These are phyloP conservation scores for Vandiemenella viatica DNA, from an alignment of 2,888 invertebrate genomes.

Conservation along the genomic window DNA sequence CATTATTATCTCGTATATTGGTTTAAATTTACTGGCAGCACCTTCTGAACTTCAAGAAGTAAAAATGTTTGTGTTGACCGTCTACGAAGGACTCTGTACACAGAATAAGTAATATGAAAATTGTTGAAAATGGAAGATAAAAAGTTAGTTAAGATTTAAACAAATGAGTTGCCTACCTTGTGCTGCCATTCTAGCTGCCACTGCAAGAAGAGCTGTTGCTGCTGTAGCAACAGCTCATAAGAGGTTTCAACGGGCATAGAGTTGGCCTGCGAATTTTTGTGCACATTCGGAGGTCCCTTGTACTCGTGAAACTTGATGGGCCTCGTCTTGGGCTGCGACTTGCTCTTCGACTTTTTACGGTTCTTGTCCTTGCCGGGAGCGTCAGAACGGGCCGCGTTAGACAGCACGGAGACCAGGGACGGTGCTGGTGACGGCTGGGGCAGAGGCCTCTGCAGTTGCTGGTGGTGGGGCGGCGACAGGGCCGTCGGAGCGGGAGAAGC, in stretches of 20 bases:
- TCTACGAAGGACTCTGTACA: too few relatives aligned
- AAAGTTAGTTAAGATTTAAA: slow-evolving; percentile 3
- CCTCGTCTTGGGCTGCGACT: slow-evolving; percentile 63
- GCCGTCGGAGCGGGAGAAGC: slow-evolving; percentile 44
- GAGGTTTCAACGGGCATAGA: slow-evolving; percentile 54
- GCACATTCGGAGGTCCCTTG: slow-evolving; percentile 83
- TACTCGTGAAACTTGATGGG: slow-evolving; percentile 96
- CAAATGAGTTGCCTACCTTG: slow-evolving; percentile 32
- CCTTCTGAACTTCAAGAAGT: too few relatives aligned
- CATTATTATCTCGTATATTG: too few relatives aligned
- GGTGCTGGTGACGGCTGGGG: slow-evolving; percentile 25
- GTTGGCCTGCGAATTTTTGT: slow-evolving; percentile 40
- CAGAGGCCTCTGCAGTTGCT: slow-evolving; percentile 20
- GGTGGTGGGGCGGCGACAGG: slow-evolving; percentile 22
- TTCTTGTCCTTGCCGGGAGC: slow-evolving; percentile 52
- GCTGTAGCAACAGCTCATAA: slow-evolving; percentile 81
- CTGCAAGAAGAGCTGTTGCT: slow-evolving; percentile 84
- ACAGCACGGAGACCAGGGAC: slow-evolving; percentile 24
- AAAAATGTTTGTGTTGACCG: too few relatives aligned
- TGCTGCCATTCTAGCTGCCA: slow-evolving; percentile 71
- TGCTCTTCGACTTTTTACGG: slow-evolving; percentile 66
- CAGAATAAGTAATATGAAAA: too few relatives aligned
- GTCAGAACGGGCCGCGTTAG: slow-evolving; percentile 39
- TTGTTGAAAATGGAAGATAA: slow-evolving; percentile 1
- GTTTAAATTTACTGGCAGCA: too few relatives aligned